These are phyloP conservation scores for Vidua macroura DNA, from an alignment of 2,113 vertebrate species.

Conservation along the genomic window DNA sequence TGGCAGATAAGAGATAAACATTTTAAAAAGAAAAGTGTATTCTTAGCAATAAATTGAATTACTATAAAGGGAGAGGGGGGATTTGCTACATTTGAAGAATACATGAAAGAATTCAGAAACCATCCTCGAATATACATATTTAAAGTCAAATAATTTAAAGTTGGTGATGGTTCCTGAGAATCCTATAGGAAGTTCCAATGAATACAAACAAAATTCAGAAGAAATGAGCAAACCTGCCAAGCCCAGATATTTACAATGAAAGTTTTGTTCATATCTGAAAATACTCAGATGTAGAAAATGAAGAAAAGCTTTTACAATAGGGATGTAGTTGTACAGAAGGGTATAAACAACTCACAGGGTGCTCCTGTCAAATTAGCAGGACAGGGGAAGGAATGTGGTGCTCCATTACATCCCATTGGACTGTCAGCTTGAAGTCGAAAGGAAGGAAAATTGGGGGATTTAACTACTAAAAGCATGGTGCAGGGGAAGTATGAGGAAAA, in stretches of 20 bases:
- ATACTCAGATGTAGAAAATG: not conserved
- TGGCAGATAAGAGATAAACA: not conserved
- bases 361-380: not conserved
- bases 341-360: not conserved
- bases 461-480: not conserved
- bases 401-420: not conserved
- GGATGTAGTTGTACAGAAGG: not conserved
- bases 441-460: not conserved
- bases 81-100: not conserved
- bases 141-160: not conserved
- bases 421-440: not conserved
- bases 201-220: not conserved
- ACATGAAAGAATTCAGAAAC: not conserved
- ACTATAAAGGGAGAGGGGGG: not conserved
- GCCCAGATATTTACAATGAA: not conserved
- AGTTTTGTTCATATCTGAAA: not conserved
- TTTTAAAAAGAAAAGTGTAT: not conserved
- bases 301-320: not conserved
- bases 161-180: not conserved
- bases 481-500: not conserved
- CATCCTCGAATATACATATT: not conserved
- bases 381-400: not conserved
- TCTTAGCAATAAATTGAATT: not conserved
- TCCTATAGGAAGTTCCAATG: not conserved
- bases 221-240: not conserved